These are phyloP conservation scores for Microplitis mediator DNA, from an alignment of 1,140 invertebrate species.

Conservation along the genomic window DNA sequence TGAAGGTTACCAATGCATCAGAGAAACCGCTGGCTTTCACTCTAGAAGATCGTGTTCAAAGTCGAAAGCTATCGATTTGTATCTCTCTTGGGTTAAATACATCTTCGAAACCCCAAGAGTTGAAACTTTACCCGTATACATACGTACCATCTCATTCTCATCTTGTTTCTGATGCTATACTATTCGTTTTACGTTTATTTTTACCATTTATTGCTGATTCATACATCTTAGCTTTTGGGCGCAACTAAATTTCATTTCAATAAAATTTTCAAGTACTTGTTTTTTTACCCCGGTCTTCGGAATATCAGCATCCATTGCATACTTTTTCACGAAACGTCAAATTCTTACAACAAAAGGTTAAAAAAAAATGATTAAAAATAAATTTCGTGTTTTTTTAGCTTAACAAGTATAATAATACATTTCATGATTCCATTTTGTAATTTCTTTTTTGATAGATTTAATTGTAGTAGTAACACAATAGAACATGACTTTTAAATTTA, in stretches of 20 bases:
- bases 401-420: not conserved
- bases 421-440: not conserved
- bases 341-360: not conserved
- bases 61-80: not conserved
- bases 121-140: not conserved
- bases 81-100: constrained; percentile 25
- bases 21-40: constrained; percentile 20
- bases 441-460: constrained; percentile 3
- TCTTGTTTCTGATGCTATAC: not conserved
- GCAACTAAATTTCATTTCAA: too few relatives aligned
- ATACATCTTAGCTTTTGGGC: too few relatives aligned
- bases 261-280: too few relatives aligned
- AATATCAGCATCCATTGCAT: not conserved
- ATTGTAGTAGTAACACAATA: constrained; percentile 21
- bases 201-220: too few relatives aligned
- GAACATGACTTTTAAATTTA: constrained; percentile 33
- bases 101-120: constrained; percentile 16
- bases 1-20: constrained; percentile 52
- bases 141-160: not conserved
- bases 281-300: too few relatives aligned
- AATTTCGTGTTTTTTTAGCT: not conserved
- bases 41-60: constrained; percentile 18
- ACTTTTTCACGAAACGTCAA: not conserved
- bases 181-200: not conserved
- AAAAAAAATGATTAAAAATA: not conserved